These are phyloP conservation scores for Drosophila heteroneura DNA, from an alignment of 2,888 invertebrate genomes.

Conservation along the genomic window DNA sequence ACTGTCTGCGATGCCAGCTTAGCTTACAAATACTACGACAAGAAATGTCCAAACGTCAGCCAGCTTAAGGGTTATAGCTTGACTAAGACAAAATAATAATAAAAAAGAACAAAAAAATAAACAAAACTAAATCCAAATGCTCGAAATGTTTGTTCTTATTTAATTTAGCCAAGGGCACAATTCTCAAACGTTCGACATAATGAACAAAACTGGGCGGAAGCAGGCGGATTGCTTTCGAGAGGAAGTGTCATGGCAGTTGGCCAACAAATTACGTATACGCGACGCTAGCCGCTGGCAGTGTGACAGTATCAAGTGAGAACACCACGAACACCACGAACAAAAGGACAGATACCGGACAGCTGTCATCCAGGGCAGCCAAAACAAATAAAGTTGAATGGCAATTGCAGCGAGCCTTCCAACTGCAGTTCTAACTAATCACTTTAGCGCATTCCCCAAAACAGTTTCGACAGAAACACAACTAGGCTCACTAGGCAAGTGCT, in stretches of 20 bases:
- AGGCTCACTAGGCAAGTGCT: neutral
- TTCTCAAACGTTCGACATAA: constrained; percentile 30
- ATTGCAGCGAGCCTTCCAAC: constrained; percentile 38
- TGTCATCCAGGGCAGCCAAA: constrained; percentile 32
- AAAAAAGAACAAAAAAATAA: neutral
- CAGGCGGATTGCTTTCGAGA: constrained; percentile 23
- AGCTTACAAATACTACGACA: constrained; percentile 13
- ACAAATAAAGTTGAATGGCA: constrained; percentile 55
- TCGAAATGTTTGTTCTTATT: constrained; percentile 12
- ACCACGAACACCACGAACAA: constrained; percentile 15
- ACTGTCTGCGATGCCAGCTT: constrained; percentile 2
- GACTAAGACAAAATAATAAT: constrained; percentile 28
- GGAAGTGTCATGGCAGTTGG: constrained; percentile 43
- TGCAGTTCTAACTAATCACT: constrained; percentile 29
- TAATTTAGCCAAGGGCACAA: constrained; percentile 20
- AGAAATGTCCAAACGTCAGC: constrained; percentile 19
- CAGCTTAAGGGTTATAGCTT: constrained; percentile 26
- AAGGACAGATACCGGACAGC: constrained; percentile 38
- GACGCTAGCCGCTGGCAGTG: constrained; percentile 32
- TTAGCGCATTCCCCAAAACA: constrained; percentile 8
- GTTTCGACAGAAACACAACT: constrained; percentile 1
- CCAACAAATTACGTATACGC: constrained; percentile 57
- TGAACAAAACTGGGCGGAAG: constrained; percentile 25
- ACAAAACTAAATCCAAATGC: constrained; percentile 5
- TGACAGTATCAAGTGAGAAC: constrained; percentile 45